Evolutionary conservation across 2,797 vertebrate species (phyloP).

Genomic region (Sebastes vulpes): DNA sequence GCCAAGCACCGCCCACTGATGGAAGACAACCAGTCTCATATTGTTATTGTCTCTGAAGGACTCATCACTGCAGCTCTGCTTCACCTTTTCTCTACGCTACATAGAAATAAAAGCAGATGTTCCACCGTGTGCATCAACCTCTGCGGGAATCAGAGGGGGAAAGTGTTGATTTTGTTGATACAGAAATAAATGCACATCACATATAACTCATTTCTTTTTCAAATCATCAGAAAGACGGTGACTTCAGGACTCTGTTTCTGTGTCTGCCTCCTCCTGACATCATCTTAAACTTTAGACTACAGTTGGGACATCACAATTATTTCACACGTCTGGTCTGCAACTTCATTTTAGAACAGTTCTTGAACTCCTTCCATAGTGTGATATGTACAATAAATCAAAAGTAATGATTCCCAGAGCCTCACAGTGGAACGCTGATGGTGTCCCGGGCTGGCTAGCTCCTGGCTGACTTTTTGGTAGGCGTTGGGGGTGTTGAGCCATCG

Average conservation of each 20-base stretch:
- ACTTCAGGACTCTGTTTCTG: background rate
- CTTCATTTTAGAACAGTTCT: background rate
- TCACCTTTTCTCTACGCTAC: constrained; percentile 3
- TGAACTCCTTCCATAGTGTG: background rate
- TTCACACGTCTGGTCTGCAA: background rate
- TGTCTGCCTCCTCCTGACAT: background rate
- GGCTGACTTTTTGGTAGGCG: constrained; percentile 93
- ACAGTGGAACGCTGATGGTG: constrained; percentile 90
- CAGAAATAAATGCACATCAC: background rate
- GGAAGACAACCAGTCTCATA: constrained; percentile 10
- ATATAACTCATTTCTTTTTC: background rate
- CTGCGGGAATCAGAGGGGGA: background rate
- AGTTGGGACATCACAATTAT: background rate
- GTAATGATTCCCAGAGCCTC: constrained; percentile 37
- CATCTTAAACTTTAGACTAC: background rate
- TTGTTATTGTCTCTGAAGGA: constrained; percentile 35
- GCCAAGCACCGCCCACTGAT: constrained; percentile 66
- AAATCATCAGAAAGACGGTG: background rate
- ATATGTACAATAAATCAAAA: background rate
- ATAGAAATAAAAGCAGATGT: background rate
- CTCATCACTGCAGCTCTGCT: constrained; percentile 31
- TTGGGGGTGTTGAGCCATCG: constrained; percentile 98
- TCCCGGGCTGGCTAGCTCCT: constrained; percentile 88
- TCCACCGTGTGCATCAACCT: background rate
- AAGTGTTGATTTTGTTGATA: background rate